Percentiles rank a stretch among this genome's conserved stretches.
phyloP scores from a whole-genome alignment of 2,888 invertebrate species.

The Hemicrepidius hirtus region DNA sequence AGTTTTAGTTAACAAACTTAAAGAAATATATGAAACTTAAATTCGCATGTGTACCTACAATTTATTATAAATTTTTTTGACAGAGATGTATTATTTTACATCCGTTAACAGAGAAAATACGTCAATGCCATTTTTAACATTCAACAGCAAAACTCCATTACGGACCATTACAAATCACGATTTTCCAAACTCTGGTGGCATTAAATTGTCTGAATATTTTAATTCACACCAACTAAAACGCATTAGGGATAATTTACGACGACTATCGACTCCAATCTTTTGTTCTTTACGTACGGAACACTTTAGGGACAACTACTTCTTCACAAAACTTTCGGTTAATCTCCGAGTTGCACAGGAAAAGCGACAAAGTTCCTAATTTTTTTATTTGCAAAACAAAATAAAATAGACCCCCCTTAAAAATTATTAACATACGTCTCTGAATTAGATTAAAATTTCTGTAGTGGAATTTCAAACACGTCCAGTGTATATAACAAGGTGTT shows the following conservation, averaged over 20 bases:
- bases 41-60: too few relatives aligned
- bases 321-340: not conserved
- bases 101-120: constrained; percentile 30
- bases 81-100: not conserved
- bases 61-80: not conserved
- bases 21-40: not conserved
- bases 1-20: not conserved
- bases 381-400: too few relatives aligned
- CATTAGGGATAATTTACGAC: constrained; percentile 64
- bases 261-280: constrained; percentile 29
- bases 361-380: too few relatives aligned
- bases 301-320: not conserved
- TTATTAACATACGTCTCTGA: not conserved
- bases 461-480: constrained; percentile 44
- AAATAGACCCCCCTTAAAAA: not conserved
- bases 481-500: constrained; percentile 35
- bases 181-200: constrained; percentile 50
- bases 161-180: constrained; percentile 52
- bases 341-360: too few relatives aligned
- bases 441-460: constrained; percentile 21
- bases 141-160: constrained; percentile 55
- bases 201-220: constrained; percentile 63
- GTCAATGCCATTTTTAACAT: constrained; percentile 29
- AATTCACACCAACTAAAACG: constrained; percentile 64
- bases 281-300: not conserved